These are phyloP conservation scores for Cynaeus angustus DNA, from an alignment of 2,888 invertebrate genomes.

Conservation along the genomic window DNA sequence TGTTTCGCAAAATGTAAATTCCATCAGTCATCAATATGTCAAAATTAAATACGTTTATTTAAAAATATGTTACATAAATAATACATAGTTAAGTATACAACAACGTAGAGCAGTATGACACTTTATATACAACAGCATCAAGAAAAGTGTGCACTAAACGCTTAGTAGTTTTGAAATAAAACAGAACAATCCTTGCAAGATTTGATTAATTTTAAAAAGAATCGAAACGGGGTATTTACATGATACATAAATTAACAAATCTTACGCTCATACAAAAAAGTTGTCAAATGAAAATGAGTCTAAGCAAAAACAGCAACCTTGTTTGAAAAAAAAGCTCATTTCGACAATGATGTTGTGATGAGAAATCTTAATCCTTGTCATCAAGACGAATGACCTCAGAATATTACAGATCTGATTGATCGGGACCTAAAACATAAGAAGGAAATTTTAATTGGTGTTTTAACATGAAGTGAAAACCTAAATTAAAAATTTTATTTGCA, in stretches of 20 bases:
- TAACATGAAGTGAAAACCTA: not conserved
- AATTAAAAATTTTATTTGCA: constrained; percentile 59
- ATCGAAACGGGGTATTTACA: constrained; percentile 35
- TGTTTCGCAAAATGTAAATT: constrained; percentile 5
- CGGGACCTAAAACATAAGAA: constrained; percentile 74
- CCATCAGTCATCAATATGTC: constrained; percentile 14
- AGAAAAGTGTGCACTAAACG: constrained; percentile 22
- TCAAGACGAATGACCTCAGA: constrained; percentile 27
- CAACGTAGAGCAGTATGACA: constrained; percentile 31
- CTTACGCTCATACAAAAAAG: no score
- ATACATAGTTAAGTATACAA: constrained; percentile 44
- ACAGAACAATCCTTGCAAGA: constrained; percentile 49
- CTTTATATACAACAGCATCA: constrained; percentile 43
- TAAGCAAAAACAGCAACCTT: constrained; percentile 45
- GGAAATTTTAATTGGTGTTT: constrained; percentile 6
- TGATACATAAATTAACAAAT: constrained; percentile 33
- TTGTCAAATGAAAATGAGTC: constrained; percentile 42
- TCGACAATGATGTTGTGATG: constrained; percentile 29
- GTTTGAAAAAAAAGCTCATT: constrained; percentile 37
- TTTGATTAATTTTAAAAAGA: constrained; percentile 41
- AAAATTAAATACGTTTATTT: constrained; percentile 45
- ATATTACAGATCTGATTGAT: constrained; percentile 76
- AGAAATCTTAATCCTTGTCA: constrained; percentile 30
- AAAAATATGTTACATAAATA: constrained; percentile 49
- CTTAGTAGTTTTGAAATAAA: constrained; percentile 46